Conservation (phyloP, 37 sponge, comb jelly and placozoan genomes). For the Eunapius fragilis region DNA sequence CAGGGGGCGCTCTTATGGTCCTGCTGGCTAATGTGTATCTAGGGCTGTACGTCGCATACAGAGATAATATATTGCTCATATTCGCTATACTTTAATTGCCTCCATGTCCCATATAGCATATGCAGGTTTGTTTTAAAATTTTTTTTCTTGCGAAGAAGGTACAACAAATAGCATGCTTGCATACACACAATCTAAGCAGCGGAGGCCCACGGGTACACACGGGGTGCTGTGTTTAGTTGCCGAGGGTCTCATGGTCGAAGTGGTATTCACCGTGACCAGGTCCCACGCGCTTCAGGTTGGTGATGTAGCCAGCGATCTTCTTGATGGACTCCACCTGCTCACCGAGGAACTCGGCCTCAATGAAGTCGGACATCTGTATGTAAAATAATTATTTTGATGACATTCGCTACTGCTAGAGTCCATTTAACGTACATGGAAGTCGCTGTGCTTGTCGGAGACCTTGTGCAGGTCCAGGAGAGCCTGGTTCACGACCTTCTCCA, state of each 20-base stretch:
- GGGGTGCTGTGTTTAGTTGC: neutral
- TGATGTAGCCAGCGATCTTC: constrained; percentile 76
- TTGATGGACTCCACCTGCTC: constrained; percentile 91
- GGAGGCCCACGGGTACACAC: too few species aligned
- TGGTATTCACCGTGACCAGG: constrained; percentile 86
- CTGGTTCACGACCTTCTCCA: constrained; percentile 86
- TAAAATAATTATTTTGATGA: neutral
- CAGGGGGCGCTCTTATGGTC: too few species aligned
- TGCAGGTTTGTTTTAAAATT: too few species aligned
- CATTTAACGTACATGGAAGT: constrained; percentile 24
- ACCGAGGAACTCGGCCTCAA: constrained; percentile 69
- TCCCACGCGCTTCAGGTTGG: constrained; percentile 80
- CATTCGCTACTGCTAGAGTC: too few species aligned
- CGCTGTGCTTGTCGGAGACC: constrained; percentile 60
- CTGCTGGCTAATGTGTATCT: too few species aligned
- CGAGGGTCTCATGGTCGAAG: constrained; percentile 71
- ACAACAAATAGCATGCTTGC: too few species aligned
- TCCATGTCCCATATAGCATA: too few species aligned
- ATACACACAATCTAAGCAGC: too few species aligned
- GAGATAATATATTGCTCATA: too few species aligned
- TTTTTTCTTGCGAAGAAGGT: too few species aligned
- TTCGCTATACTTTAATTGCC: too few species aligned
- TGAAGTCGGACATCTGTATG: constrained; percentile 68
- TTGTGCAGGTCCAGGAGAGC: constrained; percentile 84
- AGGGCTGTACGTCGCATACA: too few species aligned